phyloP scores from a whole-genome alignment of 2,113 vertebrate genomes.

The Tragelaphus strepsiceros region DNA sequence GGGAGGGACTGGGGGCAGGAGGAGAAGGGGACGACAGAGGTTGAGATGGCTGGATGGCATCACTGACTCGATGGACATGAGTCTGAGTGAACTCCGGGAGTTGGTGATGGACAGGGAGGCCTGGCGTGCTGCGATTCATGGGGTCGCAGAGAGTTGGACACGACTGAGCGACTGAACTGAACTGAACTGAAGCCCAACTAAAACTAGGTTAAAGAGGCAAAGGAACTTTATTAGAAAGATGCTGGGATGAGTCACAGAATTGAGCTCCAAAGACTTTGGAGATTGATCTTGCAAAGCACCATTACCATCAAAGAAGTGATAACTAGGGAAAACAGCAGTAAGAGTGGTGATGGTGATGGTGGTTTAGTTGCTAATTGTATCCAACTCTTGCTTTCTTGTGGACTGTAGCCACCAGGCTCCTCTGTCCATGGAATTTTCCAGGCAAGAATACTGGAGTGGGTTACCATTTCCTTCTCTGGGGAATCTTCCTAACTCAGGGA shows the following conservation, averaged over 20 bases:
- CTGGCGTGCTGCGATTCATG: accelerated
- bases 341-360: neutral
- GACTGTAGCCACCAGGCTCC: neutral
- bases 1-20: neutral
- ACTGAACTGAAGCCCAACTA: neutral
- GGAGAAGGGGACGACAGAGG: no score
- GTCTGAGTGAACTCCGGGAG: neutral
- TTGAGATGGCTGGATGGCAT: neutral
- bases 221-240: neutral
- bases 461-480: neutral
- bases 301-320: neutral
- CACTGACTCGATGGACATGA: accelerated
- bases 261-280: neutral
- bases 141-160: neutral
- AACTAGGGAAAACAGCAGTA: neutral
- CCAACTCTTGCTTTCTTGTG: neutral
- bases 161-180: neutral
- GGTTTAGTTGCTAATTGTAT: neutral
- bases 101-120: neutral
- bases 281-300: neutral
- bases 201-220: neutral
- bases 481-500: neutral
- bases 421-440: neutral
- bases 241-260: neutral
- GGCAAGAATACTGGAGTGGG: neutral